These are phyloP conservation scores for Branchipolynoe longqiensis DNA, from an alignment of 2,888 invertebrate species.

Conservation along the genomic window DNA sequence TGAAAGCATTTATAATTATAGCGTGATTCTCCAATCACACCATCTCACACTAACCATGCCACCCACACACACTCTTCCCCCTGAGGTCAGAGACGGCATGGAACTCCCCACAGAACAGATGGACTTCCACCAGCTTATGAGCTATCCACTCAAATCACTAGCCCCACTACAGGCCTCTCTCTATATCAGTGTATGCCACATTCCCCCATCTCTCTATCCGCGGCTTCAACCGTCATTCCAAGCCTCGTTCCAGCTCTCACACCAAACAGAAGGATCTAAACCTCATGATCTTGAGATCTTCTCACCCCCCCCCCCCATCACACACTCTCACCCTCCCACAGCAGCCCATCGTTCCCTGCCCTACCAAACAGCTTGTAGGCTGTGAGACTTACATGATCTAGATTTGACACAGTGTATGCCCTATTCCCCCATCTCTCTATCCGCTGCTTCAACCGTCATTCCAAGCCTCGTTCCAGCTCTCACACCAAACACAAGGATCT, in stretches of 20 bases:
- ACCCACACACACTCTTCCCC: no score
- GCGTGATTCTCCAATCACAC: no score
- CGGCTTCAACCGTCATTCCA: not conserved
- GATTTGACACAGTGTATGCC: not conserved
- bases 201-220: not conserved
- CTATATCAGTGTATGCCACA: not conserved
- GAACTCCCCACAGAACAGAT: no score
- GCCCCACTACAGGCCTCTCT: no score
- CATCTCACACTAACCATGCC: no score
- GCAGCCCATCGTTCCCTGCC: not conserved
- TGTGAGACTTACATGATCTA: not conserved
- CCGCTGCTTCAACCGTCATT: not conserved
- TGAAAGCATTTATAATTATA: no score
- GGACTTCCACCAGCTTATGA: no score
- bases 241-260: not conserved
- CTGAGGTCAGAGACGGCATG: no score
- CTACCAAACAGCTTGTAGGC: not conserved
- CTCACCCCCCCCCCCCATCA: not conserved
- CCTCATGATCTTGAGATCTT: not conserved
- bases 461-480: not conserved
- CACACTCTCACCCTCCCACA: not conserved
- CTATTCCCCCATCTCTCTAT: not conserved
- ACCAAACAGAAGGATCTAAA: not conserved
- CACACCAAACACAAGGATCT: not conserved
- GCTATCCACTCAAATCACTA: no score